Evolutionary conservation across 2,888 invertebrate genomes (phyloP), one percentile per base, ranked within the genome.

Genomic region (Octonoba sinensis): DNA sequence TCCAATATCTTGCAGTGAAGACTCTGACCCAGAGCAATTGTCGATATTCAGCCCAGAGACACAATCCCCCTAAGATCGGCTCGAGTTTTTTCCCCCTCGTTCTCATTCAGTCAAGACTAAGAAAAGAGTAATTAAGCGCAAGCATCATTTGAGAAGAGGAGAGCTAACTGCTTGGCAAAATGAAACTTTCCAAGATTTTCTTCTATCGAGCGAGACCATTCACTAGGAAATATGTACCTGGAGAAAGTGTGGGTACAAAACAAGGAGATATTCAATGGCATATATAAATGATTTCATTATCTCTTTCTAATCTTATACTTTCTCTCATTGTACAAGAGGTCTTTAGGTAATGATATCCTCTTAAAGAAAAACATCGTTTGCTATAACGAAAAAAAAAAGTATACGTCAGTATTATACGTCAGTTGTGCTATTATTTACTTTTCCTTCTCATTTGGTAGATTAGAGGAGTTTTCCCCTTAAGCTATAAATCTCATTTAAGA

Each of bases 121-220:
- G 79, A 81, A 81, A 81, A 73, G 67, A 36, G 69, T 73, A 81
- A 81, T 81, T 81, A 81, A 81, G 73, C 67, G 51, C 24, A 16
- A 36, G 66, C 59, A 70, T 56, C 77, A 77, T 60, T 71, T 78
- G 78, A 57, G 49, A 36, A 18, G n/a, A 36, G 36, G 36, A 36
- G 57, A 77, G 22, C 66, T 66, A 49, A 36, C 22, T 18, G 27
- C 16, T 20, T 24, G 49, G 24, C 54, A 54, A 66, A 51, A 66
- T 36, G 49, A 66, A 24, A 24, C 49, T 46, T 46, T 27, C 27
- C 36, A 36, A 24, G 16, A 36, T 62, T 62, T 62, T 36, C 62
- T 62, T 62, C 62, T n/a, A 15, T n/a, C 24, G 16, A 62, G 36
- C 24, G 62, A 36, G 62, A 62, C 13, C 36, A 46, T 36, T 24